Conservation (phyloP, 2,888 invertebrate species). For the Lycophotia porphyrea region DNA sequence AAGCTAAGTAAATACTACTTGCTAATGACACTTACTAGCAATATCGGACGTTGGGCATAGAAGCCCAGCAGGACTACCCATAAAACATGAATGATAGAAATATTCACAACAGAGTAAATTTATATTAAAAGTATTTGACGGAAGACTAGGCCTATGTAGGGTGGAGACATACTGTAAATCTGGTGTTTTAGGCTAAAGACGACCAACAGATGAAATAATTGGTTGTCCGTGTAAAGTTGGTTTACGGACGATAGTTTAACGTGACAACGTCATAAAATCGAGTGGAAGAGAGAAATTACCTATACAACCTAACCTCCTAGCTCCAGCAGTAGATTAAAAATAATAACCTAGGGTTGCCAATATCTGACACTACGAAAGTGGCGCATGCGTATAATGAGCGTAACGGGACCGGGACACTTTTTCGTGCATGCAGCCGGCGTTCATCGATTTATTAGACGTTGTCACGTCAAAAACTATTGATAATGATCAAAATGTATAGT, state of each 20-base stretch:
- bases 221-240: no score
- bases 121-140: slow-evolving; percentile 34
- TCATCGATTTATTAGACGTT: no score
- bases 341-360: no score
- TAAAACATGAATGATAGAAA: slow-evolving; percentile 41
- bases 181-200: neutral
- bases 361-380: no score
- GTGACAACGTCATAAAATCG: no score
- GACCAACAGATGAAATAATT: neutral
- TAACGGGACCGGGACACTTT: no score
- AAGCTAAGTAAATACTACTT: slow-evolving; percentile 45
- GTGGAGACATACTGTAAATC: slow-evolving; percentile 14
- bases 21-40: slow-evolving; percentile 32
- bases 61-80: slow-evolving; percentile 31
- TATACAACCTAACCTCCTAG: no score
- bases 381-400: no score
- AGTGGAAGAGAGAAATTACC: no score
- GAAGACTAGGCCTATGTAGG: slow-evolving; percentile 58
- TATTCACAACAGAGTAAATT: slow-evolving; percentile 54
- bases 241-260: no score
- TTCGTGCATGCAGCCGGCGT: no score
- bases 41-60: slow-evolving; percentile 28
- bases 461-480: neutral
- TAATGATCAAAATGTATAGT: neutral
- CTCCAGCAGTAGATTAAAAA: no score